phyloP scores from a whole-genome alignment of 1,140 invertebrate species.

The Stegodyphus mimosarum region DNA sequence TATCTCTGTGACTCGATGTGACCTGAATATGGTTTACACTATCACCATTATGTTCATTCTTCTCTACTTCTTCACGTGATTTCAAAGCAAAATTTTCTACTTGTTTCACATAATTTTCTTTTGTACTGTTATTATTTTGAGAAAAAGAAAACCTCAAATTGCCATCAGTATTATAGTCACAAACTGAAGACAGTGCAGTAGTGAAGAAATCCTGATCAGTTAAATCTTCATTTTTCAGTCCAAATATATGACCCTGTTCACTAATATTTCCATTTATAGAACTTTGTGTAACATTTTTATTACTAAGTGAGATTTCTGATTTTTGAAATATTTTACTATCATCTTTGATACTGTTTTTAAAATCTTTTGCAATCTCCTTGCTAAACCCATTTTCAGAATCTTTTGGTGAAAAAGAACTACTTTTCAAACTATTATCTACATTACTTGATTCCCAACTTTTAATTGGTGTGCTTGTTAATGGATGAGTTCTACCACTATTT shows the following conservation, averaged over 20 bases:
- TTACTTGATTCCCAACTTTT: constrained; percentile 10
- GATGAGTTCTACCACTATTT: background rate
- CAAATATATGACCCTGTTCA: background rate
- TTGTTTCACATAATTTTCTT: no score
- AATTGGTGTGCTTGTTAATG: constrained; percentile 36
- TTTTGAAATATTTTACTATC: no score
- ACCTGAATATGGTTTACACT: no score
- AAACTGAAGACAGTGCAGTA: background rate
- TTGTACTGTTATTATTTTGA: no score
- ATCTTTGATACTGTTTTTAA: background rate
- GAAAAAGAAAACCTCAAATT: no score
- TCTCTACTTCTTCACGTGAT: no score
- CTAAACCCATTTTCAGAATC: background rate
- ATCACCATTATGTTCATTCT: no score
- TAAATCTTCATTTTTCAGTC: background rate
- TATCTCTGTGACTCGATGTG: no score
- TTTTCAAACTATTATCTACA: background rate
- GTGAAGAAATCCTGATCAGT: background rate
- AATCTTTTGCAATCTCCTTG: background rate
- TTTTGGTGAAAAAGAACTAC: background rate
- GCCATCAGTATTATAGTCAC: background rate
- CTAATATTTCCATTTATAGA: no score
- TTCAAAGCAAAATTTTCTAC: no score
- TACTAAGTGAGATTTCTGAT: background rate
- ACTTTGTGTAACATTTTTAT: background rate